A percentile compares a stretch with the other conserved stretches of the same genome.
These are phyloP conservation scores for Florisuga fusca DNA, from an alignment of 2,797 vertebrate genomes.

Conservation along the genomic window DNA sequence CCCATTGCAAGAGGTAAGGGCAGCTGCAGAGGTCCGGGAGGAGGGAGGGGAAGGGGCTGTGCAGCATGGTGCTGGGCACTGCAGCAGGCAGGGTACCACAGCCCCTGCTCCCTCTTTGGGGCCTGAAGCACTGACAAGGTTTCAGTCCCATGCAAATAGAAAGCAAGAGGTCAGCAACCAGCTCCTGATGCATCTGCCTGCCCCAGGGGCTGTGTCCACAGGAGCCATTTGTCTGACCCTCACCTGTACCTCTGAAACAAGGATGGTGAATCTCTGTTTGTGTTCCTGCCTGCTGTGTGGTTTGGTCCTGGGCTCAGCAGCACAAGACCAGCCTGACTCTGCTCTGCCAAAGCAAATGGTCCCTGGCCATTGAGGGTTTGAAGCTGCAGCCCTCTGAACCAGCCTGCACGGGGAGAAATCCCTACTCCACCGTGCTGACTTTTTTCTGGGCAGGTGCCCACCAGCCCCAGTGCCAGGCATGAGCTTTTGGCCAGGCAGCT, in stretches of 20 bases:
- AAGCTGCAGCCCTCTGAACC: neutral
- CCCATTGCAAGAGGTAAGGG: slow-evolving; percentile 85
- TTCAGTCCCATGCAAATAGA: neutral
- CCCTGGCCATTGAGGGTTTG: neutral
- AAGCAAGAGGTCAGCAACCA: neutral
- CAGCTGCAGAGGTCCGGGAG: neutral
- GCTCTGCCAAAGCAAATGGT: neutral
- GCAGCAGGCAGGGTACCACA: neutral
- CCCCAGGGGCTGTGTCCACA: neutral
- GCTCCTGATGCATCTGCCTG: neutral
- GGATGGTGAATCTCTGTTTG: neutral
- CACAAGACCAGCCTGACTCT: fast-evolving
- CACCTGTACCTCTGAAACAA: neutral
- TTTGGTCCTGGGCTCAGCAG: neutral
- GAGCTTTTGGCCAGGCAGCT: neutral
- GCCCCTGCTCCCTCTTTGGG: neutral
- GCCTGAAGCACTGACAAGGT: neutral
- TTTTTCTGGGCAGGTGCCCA: neutral
- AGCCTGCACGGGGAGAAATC: neutral
- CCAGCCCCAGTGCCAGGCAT: neutral
- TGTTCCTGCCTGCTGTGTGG: neutral
- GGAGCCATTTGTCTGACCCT: neutral
- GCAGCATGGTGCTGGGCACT: neutral
- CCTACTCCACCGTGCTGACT: neutral
- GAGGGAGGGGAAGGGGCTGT: fast-evolving